Evolutionary conservation across 2,888 invertebrate genomes (phyloP), one percentile per base, ranked within the genome.

Genomic region (Chrysodeixis includens): DNA sequence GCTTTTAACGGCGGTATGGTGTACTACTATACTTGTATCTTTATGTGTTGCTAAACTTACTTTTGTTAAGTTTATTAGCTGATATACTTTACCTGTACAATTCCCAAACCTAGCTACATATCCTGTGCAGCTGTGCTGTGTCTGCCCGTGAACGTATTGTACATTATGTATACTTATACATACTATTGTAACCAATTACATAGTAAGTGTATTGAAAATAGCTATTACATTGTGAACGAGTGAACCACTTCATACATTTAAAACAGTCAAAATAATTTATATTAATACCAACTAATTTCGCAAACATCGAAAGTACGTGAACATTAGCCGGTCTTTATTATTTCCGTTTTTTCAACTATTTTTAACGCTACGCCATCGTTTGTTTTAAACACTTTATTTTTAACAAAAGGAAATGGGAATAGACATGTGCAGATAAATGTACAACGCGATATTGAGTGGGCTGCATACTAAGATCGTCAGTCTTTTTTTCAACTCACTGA

Each of bases 311-410:
- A n/a, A 40, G 40, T 4, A 40, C 40, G 40, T 40, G 40, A 40
- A 40, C 40, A 49, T 20, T 20, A 18, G 18, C 18, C 9, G 9
- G 46, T 20, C 46, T 18, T 18, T 49, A 46, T 49, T 49, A 49
- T 49, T 49, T 49, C 46, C 46, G 46, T 9, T 10, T 49, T 40
- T 49, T 49, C 10, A 18, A 49, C 4, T 49, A 49, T 40, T 40
- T 40, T 76, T 76, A 76, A 51, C 30, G 32, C n/a, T 62, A 46
- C 59, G 66, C 66, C 78, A 58, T 71, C 63, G 10, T 20, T 67
- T 14, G 32, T 35, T 62, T 55, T 55, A 35, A 16, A 52, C 20
- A 51, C 49, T 9, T 30, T 58, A 58, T 58, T 51, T 58, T 58
- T 58, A 58, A 32, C 58, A 22, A 8, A 46, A 49, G 10, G 10